Base-by-base conservation (phyloP, 2,888 invertebrate species). In the Metopia argyrocephala region DNA sequence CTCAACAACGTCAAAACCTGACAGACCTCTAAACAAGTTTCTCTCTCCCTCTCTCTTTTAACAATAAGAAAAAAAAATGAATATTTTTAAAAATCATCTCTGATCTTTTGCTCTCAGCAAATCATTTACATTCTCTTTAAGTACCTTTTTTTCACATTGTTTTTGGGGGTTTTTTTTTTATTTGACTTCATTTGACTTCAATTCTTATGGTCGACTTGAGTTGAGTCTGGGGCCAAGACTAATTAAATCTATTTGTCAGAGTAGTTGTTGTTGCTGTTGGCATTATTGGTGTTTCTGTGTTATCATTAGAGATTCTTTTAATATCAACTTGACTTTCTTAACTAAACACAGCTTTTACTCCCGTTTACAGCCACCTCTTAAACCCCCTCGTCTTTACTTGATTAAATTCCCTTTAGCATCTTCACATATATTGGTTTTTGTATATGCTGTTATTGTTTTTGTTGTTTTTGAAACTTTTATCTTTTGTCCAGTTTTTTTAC, bases 191-290 rank as follows among this genome's bases (percentile, higher is more conserved):
- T 25, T 54, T 50, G 3, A 1, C 15, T 23, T 5, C 38, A 20
- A 38, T 61, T 20, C 20, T 23, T 66, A 21, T 28, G 59, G 65
- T 73, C 66, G 66, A 50, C 65, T 70, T n/a, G n/a, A 38, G 38
- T 66, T 46, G 61, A 73, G 71, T 74, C 74, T 74, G 66, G 70
- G 74, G 65, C 81, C 78, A 74, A 78, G 66, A 78, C 78, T 81
- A 81, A 81, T 81, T 81, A 81, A 81, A 78, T 50, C 56, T 57
- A 56, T 70, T 81, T 78, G 70, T 74, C 21, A 68, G 6, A 65
- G 15, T 62, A 59, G 57, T 56, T 71, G 50, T 73, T 56, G 71
- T 38, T 48, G 57, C 38, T 38, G 3, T 38, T 12, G 38, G n/a
- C n/a, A n/a, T n/a, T n/a, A n/a, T n/a, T 12, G 54, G 54, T 57